Base-by-base conservation (phyloP, 1,140 invertebrate genomes). In the Calephelis virginiensis region DNA sequence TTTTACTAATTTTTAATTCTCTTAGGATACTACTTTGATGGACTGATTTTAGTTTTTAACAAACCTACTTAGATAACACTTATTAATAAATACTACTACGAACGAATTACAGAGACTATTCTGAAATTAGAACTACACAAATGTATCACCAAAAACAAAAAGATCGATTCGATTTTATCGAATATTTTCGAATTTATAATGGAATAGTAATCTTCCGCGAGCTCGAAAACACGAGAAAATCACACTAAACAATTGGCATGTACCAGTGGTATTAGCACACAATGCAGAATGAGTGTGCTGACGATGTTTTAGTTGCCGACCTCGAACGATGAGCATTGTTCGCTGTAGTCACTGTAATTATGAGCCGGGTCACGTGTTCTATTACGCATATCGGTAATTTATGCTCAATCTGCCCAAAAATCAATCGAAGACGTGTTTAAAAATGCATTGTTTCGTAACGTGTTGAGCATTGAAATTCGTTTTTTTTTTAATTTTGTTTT, bases 251-350 rank as follows among this genome's bases (percentile, higher is more conserved):
- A 63, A 28, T 38, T 13, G 9, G 13, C 61, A 64, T 49, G 50
- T 63, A 62, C 66, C 63, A 14, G 43, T 56, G 63, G 56, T 14
- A 66, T 70, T 70, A 66, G 11, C 64, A 70, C 50, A 70, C 68
- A 70, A 70, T 66, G 61, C 61, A 63, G 63, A 70, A 66, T 66
- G 64, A 37, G 37, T 47, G 45, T 38, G 48, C 53, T 61, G 37
- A 62, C 63, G 53, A 17, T 63, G 61, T 66, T 63, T 70, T 56
- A 70, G 50, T 61, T 64, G 49, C 50, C 64, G 61, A 53, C 61
- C 61, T 40, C 43, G 43, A 37, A 68, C 43, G 56, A 59, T 59
- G 56, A 59, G 56, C 56, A 59, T 59, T 59, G 56, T 59, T 59
- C 56, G n/a, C 11, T 59, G 56, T 59, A 59, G 28, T 38, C 17